Evolutionary conservation across 2,113 vertebrate species (phyloP).

Genomic region (Garra rufa): DNA sequence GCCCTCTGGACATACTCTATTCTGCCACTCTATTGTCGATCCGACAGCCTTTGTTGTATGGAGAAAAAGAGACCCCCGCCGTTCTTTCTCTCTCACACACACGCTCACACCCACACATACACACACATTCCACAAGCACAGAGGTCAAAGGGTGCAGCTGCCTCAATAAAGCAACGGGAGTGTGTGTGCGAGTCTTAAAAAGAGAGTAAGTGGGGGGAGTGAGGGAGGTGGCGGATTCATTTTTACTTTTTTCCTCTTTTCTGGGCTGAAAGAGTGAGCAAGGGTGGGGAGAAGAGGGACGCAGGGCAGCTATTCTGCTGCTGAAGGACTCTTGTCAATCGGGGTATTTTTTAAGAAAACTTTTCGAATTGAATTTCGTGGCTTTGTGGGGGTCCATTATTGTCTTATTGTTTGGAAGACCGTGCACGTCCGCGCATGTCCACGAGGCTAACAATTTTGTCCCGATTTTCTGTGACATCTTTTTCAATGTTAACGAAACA

Average conservation of each 20-base stretch:
- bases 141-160: slow-evolving; percentile 82
- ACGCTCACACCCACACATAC: slow-evolving; percentile 39
- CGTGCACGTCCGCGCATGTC: not conserved
- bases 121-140: slow-evolving; percentile 77
- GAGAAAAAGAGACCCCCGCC: slow-evolving; percentile 70
- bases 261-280: slow-evolving; percentile 42
- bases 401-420: slow-evolving; percentile 32
- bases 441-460: not conserved
- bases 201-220: slow-evolving; percentile 37
- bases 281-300: slow-evolving; percentile 35
- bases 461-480: slow-evolving; percentile 26
- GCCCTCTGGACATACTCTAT: slow-evolving; percentile 77
- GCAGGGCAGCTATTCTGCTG: slow-evolving; percentile 44
- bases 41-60: slow-evolving; percentile 79
- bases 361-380: slow-evolving; percentile 47
- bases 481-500: slow-evolving; percentile 43
- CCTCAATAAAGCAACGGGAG: slow-evolving; percentile 74
- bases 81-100: slow-evolving; percentile 12
- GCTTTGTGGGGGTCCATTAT: slow-evolving; percentile 46
- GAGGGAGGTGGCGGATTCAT: slow-evolving; percentile 66
- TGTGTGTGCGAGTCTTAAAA: slow-evolving; percentile 44
- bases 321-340: slow-evolving; percentile 54
- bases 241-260: slow-evolving; percentile 67
- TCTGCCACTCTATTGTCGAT: slow-evolving; percentile 76
- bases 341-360: slow-evolving; percentile 46